These are phyloP conservation scores for Halichondria panicea DNA, from an alignment of 37 sponge, comb jelly and placozoan species.

Conservation along the genomic window DNA sequence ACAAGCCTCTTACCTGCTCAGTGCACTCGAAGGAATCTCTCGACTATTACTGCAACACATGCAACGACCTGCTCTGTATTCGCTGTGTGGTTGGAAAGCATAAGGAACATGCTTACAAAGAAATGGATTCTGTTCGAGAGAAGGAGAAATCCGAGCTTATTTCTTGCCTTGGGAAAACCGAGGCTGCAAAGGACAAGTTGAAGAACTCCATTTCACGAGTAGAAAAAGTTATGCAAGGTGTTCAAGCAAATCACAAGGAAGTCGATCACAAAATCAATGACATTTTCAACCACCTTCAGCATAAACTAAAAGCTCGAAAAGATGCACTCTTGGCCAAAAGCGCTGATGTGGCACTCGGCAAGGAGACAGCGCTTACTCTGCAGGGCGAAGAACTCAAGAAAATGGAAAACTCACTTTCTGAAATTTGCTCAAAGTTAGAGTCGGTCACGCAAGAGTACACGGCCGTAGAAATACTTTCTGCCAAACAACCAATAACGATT, in stretches of 20 bases:
- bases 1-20: conserved; percentile 9
- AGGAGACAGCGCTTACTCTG: not conserved
- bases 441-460: conserved; percentile 8
- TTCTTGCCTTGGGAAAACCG: not conserved
- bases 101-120: conserved; percentile 13
- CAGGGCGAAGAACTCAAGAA: conserved; percentile 15
- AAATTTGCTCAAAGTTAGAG: not conserved
- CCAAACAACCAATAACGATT: conserved; percentile 3
- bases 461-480: conserved; percentile 25
- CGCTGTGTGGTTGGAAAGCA: conserved; percentile 30
- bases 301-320: conserved; percentile 7
- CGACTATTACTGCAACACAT: conserved; percentile 37
- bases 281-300: not conserved
- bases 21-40: conserved; percentile 7
- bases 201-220: conserved; percentile 10
- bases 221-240: conserved; percentile 8
- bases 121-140: conserved; percentile 13
- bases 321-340: not conserved
- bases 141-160: conserved; percentile 4
- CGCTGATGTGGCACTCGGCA: conserved; percentile 7
- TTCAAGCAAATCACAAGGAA: conserved; percentile 11
- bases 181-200: not conserved
- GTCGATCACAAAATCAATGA: conserved; percentile 8
- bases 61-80: conserved; percentile 16
- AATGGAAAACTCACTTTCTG: not conserved